phyloP scores from a whole-genome alignment of 1,140 invertebrate genomes.

The Brachystomella parvula region DNA sequence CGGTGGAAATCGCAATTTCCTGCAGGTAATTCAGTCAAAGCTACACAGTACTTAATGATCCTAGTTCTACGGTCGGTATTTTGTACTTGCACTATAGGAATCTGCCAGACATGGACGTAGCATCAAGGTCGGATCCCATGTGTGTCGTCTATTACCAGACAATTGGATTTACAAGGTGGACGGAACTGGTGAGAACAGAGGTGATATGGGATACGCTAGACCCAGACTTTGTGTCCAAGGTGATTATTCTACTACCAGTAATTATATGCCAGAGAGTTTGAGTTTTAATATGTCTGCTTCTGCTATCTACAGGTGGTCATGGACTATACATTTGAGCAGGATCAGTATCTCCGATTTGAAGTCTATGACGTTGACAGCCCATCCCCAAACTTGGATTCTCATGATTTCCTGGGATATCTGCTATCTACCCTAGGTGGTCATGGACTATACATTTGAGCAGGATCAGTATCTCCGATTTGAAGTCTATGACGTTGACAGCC shows the following conservation, averaged over 20 bases:
- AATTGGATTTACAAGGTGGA: conserved; percentile 45
- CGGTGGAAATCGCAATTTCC: conserved; percentile 43
- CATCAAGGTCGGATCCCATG: conserved; percentile 58
- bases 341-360: conserved; percentile 48
- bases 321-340: conserved; percentile 47
- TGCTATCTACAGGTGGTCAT: conserved; percentile 32
- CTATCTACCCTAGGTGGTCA: conserved; percentile 21
- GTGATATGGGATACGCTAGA: conserved; percentile 51
- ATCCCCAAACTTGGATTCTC: conserved; percentile 46
- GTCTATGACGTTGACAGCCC: conserved; percentile 52
- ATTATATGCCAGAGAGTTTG: background rate
- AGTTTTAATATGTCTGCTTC: too few relatives aligned
- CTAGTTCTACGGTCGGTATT: background rate
- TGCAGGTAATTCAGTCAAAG: conserved; percentile 40
- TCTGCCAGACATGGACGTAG: conserved; percentile 51
- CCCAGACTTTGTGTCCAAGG: conserved; percentile 53
- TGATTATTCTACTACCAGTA: conserved; percentile 15
- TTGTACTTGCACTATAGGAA: conserved; percentile 41
- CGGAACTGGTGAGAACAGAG: conserved; percentile 54
- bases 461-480: conserved; percentile 49
- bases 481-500: conserved; percentile 52
- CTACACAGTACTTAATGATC: background rate
- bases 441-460: conserved; percentile 47
- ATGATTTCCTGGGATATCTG: conserved; percentile 51
- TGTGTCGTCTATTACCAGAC: conserved; percentile 50